Base-by-base conservation (phyloP, 2,888 invertebrate species). In the Atethmia centrago region DNA sequence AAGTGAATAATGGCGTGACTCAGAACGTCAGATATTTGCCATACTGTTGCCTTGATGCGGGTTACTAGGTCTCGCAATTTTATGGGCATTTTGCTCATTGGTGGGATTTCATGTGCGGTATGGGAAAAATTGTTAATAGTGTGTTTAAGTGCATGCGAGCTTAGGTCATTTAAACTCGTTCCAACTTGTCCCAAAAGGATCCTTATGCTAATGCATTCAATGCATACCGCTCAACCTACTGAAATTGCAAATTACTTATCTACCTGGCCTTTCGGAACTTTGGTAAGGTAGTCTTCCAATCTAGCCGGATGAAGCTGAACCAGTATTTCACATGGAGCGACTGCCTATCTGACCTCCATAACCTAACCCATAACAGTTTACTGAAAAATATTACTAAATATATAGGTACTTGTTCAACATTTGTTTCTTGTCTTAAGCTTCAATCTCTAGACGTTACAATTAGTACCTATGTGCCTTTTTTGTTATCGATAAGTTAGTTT, bases 1-100 rank as follows among this genome's bases (percentile, higher is more conserved):
- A 85, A 85, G 78, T 86, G 84, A 83, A 84, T 82, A 85, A 83
- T 79, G 69, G 51, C 70, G 68, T 87, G 88, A 89, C 77, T 89
- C 88, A 87, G 72, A 84, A 71, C 73, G 56, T 64, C 67, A 65
- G 77, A 82, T 82, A 80, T 80, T 82, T 84, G 81, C 73, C 81
- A 73, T 84, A 47, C 45, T 71, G 55, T 61, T 66, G 62, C 62
- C 21, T 49, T 76, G 72, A 84, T 82, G 80, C 81, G 59, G 80
- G 82, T 80, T 71, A 84, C 68, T 84, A 58, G 77, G 77, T 76
- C 84, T 72, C 28, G 49, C 19, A 55, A 77, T 80, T 76, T 72
- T 77, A 82, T 77, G 58, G 68, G 19, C 61, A 79, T 76, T 80
- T 58, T 51, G 55, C 31, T 70, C 69, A 84, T 75, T 59, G 61